Conservation (phyloP, 1,140 invertebrate species). For the Hycleus cichorii region DNA sequence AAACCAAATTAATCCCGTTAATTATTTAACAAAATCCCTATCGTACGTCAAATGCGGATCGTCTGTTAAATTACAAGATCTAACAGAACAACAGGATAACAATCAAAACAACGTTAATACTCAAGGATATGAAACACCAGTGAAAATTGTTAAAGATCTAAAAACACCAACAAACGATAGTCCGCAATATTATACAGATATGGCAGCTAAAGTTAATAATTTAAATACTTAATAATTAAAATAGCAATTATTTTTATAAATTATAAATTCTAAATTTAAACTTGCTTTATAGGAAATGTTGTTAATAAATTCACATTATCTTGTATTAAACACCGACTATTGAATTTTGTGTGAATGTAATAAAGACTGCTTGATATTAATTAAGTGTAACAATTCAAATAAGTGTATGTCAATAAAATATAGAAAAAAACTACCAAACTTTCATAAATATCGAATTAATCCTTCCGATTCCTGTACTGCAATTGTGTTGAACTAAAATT, state of each 20-base stretch:
- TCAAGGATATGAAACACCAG: conserved; percentile 47
- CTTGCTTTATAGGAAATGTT: no score
- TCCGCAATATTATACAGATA: conserved; percentile 47
- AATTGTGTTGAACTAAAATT: no score
- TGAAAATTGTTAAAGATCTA: conserved; percentile 39
- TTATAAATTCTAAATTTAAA: no score
- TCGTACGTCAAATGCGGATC: conserved; percentile 41
- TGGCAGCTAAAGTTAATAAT: conserved; percentile 29
- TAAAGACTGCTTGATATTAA: conserved; percentile 5
- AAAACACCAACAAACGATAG: conserved; percentile 39
- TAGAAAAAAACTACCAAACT: no score
- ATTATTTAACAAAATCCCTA: conserved; percentile 35
- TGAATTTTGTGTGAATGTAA: no score
- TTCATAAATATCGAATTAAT: no score
- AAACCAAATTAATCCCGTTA: conserved; percentile 28
- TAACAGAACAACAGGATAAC: conserved; percentile 29
- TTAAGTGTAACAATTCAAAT: not conserved
- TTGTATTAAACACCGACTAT: no score
- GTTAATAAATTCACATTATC: no score
- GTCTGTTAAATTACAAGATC: conserved; percentile 41
- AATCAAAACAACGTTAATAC: conserved; percentile 39
- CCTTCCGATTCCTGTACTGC: no score
- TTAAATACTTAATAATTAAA: not conserved
- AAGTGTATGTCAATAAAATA: no score
- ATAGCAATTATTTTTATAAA: no score